Evolutionary conservation across 2,888 invertebrate genomes (phyloP).

Genomic region (Palloptera scutellata): DNA sequence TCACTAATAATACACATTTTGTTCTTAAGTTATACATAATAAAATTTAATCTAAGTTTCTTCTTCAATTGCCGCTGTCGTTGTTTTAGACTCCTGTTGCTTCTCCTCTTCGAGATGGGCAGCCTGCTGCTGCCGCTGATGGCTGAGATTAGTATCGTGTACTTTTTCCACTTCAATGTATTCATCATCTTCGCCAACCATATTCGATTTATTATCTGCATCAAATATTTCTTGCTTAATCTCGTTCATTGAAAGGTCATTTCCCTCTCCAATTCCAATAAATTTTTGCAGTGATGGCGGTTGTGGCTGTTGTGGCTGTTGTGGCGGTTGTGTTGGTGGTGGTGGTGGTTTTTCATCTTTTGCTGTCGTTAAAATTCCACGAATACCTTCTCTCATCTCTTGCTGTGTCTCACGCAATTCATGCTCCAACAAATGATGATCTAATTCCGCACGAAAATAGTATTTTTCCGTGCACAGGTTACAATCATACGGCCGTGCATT

Average conservation of each 20-base stretch:
- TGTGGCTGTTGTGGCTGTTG: conserved; percentile 10
- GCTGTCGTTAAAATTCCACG: conserved; percentile 20
- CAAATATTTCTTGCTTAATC: conserved; percentile 41
- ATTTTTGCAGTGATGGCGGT: not conserved
- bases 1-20: not conserved
- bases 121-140: conserved; percentile 12
- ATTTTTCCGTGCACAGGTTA: conserved; percentile 80
- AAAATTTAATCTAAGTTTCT: not conserved
- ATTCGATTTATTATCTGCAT: conserved; percentile 31
- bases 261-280: not conserved
- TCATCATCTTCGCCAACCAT: conserved; percentile 59
- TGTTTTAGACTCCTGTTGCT: conserved; percentile 9
- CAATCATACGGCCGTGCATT: conserved; percentile 88
- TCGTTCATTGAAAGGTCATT: conserved; percentile 24
- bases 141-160: conserved; percentile 45
- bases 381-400: not conserved
- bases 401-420: conserved; percentile 55
- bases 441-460: conserved; percentile 90
- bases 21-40: too few species aligned
- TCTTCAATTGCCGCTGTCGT: not conserved
- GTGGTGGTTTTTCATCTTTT: conserved; percentile 22
- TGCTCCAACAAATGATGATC: conserved; percentile 82
- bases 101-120: conserved; percentile 19
- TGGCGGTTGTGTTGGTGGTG: not conserved
- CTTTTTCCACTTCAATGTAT: conserved; percentile 64